A percentile compares a stretch with the other conserved stretches of the same genome.
These are phyloP conservation scores for Lethenteron reissneri DNA, from an alignment of 2,113 vertebrate species.

Conservation along the genomic window DNA sequence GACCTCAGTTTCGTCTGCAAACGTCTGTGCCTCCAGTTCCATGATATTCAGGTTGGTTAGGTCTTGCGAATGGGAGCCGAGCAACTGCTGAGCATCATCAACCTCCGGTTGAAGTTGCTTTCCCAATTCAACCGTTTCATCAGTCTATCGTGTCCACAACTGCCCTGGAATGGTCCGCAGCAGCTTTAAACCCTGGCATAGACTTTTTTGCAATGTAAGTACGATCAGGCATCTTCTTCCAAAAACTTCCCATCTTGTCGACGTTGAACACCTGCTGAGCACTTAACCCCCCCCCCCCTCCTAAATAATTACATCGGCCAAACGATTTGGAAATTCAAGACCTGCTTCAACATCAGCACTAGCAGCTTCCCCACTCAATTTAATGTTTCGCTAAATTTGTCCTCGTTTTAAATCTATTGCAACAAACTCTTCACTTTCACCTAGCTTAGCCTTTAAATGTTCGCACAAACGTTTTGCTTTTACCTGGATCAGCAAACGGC, in stretches of 20 bases:
- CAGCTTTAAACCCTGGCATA: conserved; percentile 8
- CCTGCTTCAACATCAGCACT: conserved; percentile 5
- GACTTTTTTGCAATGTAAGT: conserved; percentile 9
- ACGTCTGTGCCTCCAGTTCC: conserved; percentile 1
- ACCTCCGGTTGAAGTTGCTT: conserved; percentile 4
- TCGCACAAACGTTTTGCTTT: background rate
- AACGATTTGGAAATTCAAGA: background rate
- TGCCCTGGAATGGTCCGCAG: conserved; percentile 6
- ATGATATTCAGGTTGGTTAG: conserved; percentile 7
- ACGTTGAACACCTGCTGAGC: conserved; percentile 13
- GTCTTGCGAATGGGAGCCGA: conserved; percentile 3
- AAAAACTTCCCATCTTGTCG: conserved; percentile 12
- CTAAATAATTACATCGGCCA: conserved; percentile 7
- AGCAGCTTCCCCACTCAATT: conserved; percentile 2
- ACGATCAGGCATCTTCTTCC: conserved; percentile 13
- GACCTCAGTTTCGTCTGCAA: background rate
- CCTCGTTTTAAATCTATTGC: conserved; percentile 11
- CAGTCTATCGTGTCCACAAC: conserved; percentile 1
- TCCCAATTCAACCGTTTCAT: background rate
- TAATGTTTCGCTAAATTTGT: conserved; percentile 8
- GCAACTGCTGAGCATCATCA: conserved; percentile 3
- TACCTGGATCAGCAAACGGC: background rate
- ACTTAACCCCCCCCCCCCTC: conserved; percentile 1
- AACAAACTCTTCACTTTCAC: conserved; percentile 7
- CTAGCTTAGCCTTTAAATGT: background rate